phyloP scores from a whole-genome alignment of 2,888 invertebrate genomes.

The Eutolmus rufibarbis region DNA sequence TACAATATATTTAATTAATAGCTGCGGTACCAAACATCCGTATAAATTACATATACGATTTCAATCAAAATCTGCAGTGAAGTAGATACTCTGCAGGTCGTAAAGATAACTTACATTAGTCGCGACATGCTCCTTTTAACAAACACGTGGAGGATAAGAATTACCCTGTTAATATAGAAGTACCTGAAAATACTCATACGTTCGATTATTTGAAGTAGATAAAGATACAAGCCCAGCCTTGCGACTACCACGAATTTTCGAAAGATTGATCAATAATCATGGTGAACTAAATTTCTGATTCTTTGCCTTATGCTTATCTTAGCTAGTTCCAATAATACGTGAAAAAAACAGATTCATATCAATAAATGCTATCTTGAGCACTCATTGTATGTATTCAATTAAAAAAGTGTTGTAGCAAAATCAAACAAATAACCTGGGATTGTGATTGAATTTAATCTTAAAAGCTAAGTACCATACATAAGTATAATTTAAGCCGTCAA shows the following conservation, averaged over 20 bases:
- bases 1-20: background rate
- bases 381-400: background rate
- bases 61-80: too few species aligned
- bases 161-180: background rate
- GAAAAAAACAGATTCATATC: background rate
- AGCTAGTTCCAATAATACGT: background rate
- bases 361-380: background rate
- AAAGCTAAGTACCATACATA: background rate
- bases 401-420: background rate
- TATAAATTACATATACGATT: too few species aligned
- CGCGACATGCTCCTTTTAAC: background rate
- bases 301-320: background rate
- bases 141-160: background rate
- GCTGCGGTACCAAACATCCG: too few species aligned
- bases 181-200: background rate
- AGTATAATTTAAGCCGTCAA: background rate
- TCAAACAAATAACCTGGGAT: background rate
- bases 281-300: background rate
- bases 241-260: background rate
- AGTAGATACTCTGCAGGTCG: background rate
- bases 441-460: background rate
- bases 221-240: background rate
- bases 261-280: background rate
- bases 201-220: background rate
- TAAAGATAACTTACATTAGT: background rate